Conservation (phyloP, 2,888 invertebrate species). For the Monochamus alternatus region DNA sequence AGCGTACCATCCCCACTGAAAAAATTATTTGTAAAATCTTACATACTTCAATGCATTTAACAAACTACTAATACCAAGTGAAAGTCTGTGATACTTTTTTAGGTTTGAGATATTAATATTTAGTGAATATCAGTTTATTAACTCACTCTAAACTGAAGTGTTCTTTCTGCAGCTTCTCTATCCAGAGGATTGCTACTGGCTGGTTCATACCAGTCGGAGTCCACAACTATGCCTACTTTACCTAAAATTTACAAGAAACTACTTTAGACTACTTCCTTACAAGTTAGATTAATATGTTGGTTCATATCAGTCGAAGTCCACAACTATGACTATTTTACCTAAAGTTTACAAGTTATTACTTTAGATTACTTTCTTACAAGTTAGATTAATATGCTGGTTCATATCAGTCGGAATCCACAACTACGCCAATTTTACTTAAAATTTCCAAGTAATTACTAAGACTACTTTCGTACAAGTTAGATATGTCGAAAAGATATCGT, state of each 20-base stretch:
- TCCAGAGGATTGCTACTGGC: constrained; percentile 71
- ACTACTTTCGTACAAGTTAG: no score
- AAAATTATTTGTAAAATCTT: background rate
- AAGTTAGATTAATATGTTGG: no score
- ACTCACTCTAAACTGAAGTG: constrained; percentile 68
- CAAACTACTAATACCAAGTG: background rate
- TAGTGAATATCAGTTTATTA: background rate
- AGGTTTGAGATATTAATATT: background rate
- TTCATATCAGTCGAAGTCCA: constrained; percentile 76
- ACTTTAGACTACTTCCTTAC: no score
- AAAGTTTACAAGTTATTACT: constrained; percentile 7
- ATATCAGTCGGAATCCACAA: constrained; percentile 75
- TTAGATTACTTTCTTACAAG: no score
- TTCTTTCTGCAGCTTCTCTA: constrained; percentile 73
- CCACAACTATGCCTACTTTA: constrained; percentile 59
- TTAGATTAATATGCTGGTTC: constrained; percentile 70
- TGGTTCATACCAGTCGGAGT: constrained; percentile 77
- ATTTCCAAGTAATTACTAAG: background rate
- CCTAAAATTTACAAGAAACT: constrained; percentile 36
- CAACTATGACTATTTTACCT: constrained; percentile 47
- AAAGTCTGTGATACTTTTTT: background rate
- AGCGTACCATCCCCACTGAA: constrained; percentile 53
- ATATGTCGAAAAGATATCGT: constrained; percentile 63
- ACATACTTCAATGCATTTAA: no score
- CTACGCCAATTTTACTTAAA: constrained; percentile 47